Evolutionary conservation across 1,140 invertebrate genomes (phyloP).

Genomic region (Phortica variegata): DNA sequence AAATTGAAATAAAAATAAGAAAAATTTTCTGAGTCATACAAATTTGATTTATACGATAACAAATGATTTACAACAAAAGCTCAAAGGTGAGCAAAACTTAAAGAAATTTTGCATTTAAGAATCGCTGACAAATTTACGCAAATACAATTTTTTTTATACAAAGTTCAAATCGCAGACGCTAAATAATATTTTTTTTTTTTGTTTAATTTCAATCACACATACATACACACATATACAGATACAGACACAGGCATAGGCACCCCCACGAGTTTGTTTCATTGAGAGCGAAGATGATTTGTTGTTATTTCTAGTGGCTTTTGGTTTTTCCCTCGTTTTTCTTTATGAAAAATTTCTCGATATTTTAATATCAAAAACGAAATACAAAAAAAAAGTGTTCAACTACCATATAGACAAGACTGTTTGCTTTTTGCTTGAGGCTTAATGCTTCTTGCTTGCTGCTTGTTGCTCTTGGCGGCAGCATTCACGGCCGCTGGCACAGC

Average conservation of each 20-base stretch:
- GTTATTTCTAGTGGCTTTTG: slow-evolving; percentile 31
- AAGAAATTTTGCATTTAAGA: too few species aligned
- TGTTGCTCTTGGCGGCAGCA: slow-evolving; percentile 46
- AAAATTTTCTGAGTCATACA: too few species aligned
- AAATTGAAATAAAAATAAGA: too few species aligned
- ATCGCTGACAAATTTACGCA: too few species aligned
- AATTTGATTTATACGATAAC: too few species aligned
- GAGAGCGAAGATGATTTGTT: slow-evolving; percentile 48
- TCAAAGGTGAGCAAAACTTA: too few species aligned
- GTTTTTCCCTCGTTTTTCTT: slow-evolving; percentile 38
- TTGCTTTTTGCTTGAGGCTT: too few species aligned
- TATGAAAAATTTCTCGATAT: slow-evolving; percentile 40
- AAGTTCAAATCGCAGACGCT: not conserved
- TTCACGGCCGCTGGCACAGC: slow-evolving; percentile 50
- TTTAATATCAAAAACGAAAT: too few species aligned
- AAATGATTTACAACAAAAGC: too few species aligned
- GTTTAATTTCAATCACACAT: slow-evolving; percentile 40
- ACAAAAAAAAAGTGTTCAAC: slow-evolving; percentile 44
- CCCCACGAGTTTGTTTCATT: slow-evolving; percentile 39
- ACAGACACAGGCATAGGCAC: too few species aligned
- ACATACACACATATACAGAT: too few species aligned
- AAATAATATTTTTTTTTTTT: slow-evolving; percentile 14
- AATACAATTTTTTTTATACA: too few species aligned
- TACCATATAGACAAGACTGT: slow-evolving; percentile 27
- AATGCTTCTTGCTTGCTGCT: slow-evolving; percentile 15